Percentiles rank a stretch among this genome's conserved stretches.
Evolutionary conservation across 2,888 invertebrate genomes (phyloP).

Genomic region (Polydrusus cervinus): DNA sequence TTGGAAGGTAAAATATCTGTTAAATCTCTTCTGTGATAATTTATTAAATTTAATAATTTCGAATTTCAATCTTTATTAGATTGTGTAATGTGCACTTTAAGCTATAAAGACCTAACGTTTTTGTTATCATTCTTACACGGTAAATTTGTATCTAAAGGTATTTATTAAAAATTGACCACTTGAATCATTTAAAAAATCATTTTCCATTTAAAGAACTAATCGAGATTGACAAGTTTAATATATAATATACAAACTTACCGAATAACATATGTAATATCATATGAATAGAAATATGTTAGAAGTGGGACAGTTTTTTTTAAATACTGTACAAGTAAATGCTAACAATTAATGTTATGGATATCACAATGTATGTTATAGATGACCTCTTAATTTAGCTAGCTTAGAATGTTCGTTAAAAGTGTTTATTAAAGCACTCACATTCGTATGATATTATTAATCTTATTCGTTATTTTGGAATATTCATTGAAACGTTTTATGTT

Average conservation of each 20-base stretch:
- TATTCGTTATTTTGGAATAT: too few species aligned
- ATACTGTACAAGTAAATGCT: background rate
- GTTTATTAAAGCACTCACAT: too few species aligned
- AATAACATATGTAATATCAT: too few species aligned
- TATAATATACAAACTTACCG: too few species aligned
- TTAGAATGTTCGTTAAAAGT: too few species aligned
- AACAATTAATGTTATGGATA: background rate
- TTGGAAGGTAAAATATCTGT: conserved; percentile 59
- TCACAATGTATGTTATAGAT: background rate
- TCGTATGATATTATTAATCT: too few species aligned
- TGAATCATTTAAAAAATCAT: background rate
- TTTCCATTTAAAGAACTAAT: too few species aligned
- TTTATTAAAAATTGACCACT: conserved; percentile 1
- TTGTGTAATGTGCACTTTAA: conserved; percentile 40
- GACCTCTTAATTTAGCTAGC: background rate
- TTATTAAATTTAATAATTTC: conserved; percentile 59
- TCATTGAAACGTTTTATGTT: too few species aligned
- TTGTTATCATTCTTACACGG: background rate
- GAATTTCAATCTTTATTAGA: conserved; percentile 41
- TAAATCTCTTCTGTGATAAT: conserved; percentile 65
- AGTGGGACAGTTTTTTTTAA: background rate
- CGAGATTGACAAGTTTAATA: too few species aligned
- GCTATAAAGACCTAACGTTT: conserved; percentile 5
- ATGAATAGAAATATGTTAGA: background rate
- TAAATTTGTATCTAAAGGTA: background rate